Conservation (phyloP, 2,888 invertebrate genomes). For the Drosophila percnosoma region DNA sequence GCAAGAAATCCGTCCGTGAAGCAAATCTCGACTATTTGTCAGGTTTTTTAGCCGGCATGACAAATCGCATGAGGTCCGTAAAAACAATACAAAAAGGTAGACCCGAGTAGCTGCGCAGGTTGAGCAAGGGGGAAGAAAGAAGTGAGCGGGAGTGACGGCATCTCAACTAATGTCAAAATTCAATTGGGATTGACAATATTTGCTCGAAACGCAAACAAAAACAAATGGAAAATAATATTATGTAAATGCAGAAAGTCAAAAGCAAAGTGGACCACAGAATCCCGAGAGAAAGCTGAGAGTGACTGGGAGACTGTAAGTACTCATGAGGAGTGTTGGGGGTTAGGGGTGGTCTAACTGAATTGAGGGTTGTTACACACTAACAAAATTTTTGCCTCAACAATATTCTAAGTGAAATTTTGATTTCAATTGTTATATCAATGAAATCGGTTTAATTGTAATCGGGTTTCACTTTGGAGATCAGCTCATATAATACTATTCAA, state of each 20-base stretch:
- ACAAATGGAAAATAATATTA: slow-evolving; percentile 74
- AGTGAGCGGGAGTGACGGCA: slow-evolving; percentile 6
- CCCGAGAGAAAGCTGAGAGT: background rate
- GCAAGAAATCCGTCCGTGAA: background rate
- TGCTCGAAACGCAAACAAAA: slow-evolving; percentile 61
- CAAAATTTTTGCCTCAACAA: background rate
- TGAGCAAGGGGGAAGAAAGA: too few species aligned
- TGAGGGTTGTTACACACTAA: slow-evolving; percentile 35
- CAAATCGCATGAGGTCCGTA: slow-evolving; percentile 44
- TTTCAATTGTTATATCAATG: background rate
- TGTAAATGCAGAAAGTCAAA: slow-evolving; percentile 59
- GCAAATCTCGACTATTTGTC: slow-evolving; percentile 70
- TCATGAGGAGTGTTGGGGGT: background rate
- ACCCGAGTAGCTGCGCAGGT: background rate
- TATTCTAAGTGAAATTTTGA: background rate
- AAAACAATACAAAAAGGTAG: slow-evolving; percentile 6
- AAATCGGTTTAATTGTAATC: background rate
- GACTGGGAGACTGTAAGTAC: background rate
- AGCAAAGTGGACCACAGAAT: slow-evolving; percentile 25
- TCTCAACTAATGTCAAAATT: slow-evolving; percentile 71
- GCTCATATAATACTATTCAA: background rate
- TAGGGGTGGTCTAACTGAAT: background rate
- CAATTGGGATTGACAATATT: slow-evolving; percentile 68
- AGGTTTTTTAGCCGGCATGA: slow-evolving; percentile 47
- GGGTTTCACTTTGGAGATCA: background rate